These are phyloP conservation scores for Nematolebias whitei DNA, from an alignment of 2,113 vertebrate genomes.

Conservation along the genomic window DNA sequence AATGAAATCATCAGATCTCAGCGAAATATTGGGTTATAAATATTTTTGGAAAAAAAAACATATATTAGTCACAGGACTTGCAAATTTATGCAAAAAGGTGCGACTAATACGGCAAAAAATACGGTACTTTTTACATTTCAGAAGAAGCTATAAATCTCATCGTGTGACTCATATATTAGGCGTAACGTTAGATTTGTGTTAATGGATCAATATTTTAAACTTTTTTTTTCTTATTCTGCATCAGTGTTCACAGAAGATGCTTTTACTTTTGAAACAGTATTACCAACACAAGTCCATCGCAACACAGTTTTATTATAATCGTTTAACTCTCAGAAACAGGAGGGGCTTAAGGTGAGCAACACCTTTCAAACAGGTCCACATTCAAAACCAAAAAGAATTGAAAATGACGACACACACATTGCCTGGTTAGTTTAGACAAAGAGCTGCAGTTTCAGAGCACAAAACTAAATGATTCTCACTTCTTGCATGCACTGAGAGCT, in stretches of 20 bases:
- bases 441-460: conserved; percentile 13
- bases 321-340: conserved; percentile 32
- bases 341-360: conserved; percentile 11
- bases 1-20: too few relatives aligned
- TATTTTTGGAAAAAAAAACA: too few relatives aligned
- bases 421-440: conserved; percentile 6
- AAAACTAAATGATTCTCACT: conserved; percentile 4
- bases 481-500: conserved; percentile 37
- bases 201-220: background rate
- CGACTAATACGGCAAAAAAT: too few relatives aligned
- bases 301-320: conserved; percentile 22
- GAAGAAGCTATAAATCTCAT: conserved; percentile 12
- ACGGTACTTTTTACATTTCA: conserved; percentile 15
- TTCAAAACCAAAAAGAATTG: conserved; percentile 39
- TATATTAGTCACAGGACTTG: too few relatives aligned
- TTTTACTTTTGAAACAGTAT: conserved; percentile 2
- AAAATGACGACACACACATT: background rate
- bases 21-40: too few relatives aligned
- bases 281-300: conserved; percentile 41
- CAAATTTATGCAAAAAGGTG: too few relatives aligned
- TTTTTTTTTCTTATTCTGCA: background rate
- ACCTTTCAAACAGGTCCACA: conserved; percentile 15
- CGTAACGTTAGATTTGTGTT: background rate
- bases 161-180: background rate
- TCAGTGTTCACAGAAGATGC: background rate